Base-by-base conservation (phyloP, 2,113 vertebrate genomes). In the Hucho hucho region DNA sequence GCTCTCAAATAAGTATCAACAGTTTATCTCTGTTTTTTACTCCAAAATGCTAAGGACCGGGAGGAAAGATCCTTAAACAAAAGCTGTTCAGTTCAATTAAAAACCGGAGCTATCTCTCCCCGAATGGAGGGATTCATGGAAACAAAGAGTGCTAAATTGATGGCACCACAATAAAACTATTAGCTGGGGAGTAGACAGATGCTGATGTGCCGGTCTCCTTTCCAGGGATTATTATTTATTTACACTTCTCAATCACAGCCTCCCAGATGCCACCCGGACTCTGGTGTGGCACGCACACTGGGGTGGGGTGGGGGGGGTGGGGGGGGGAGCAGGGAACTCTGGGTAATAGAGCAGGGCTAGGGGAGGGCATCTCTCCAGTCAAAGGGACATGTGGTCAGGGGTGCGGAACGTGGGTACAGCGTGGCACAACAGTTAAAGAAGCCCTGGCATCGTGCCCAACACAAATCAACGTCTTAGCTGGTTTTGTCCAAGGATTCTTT, bases 191-290 rank as follows among this genome's bases (percentile, higher is more conserved):
- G 91, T 87, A 87, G 91, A 92, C 93, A 94, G 93, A 94, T 94
- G 93, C 92, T 93, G 91, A 90, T 91, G 92, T 90, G 92, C 91
- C 89, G 90, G 88, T 92, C 91, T 90, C 89, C 92, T 93, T 94
- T 94, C 93, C 92, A 94, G 91, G 90, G 91, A 94, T 93, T 93
- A 94, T 94, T 94, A 94, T 94, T 94, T 94, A 94, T 94, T 94
- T 93, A 94, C 93, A 93, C 92, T 93, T 92, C 92, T 93, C 93
- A 93, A 93, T 93, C 92, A 93, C 91, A 89, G 88, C 83, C 90
- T 91, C 91, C 92, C 93, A 93, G 93, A 93, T 94, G 93, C 93
- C 90, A 91, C 87, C 86, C 78, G 89, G 92, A 93, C 91, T 78
- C 89, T 89, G 89, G 88, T 86, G 79, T 89, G 89, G 89, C 91